These are phyloP conservation scores for Ametastegia equiseti DNA, from an alignment of 2,888 invertebrate genomes.

Conservation along the genomic window DNA sequence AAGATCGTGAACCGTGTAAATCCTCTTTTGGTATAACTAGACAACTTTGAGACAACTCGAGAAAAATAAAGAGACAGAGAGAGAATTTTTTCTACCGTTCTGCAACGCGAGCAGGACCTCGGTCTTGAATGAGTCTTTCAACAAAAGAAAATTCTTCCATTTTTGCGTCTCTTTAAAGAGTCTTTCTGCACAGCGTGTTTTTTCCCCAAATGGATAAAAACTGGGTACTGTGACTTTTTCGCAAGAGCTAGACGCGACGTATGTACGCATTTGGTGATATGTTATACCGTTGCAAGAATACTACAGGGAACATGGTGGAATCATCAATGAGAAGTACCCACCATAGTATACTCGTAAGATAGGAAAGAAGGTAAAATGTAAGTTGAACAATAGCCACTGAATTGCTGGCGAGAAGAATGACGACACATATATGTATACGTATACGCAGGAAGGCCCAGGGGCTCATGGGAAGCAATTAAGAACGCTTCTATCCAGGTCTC, in stretches of 20 bases:
- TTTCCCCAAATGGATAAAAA: too few species aligned
- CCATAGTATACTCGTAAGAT: too few species aligned
- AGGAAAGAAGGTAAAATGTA: not conserved
- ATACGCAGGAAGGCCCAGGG: not conserved
- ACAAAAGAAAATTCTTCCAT: not conserved
- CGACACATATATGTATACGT: not conserved
- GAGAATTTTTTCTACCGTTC: not conserved
- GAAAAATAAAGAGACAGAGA: not conserved
- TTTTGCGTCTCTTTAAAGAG: not conserved
- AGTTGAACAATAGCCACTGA: not conserved
- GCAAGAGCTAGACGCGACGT: too few species aligned
- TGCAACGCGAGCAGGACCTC: not conserved
- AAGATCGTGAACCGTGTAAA: not conserved
- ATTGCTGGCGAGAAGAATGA: not conserved
- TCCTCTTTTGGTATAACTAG: not conserved
- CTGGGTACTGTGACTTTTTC: too few species aligned
- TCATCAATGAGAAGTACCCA: not conserved
- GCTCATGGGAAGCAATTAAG: slow-evolving; percentile 24
- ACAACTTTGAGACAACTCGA: not conserved
- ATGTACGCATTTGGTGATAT: too few species aligned
- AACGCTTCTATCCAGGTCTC: not conserved
- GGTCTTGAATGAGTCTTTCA: not conserved
- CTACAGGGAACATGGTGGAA: not conserved
- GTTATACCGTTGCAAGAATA: too few species aligned
- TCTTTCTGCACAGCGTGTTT: not conserved